Conservation (phyloP, 2,113 vertebrate genomes). For the Acanthisitta chloris region DNA sequence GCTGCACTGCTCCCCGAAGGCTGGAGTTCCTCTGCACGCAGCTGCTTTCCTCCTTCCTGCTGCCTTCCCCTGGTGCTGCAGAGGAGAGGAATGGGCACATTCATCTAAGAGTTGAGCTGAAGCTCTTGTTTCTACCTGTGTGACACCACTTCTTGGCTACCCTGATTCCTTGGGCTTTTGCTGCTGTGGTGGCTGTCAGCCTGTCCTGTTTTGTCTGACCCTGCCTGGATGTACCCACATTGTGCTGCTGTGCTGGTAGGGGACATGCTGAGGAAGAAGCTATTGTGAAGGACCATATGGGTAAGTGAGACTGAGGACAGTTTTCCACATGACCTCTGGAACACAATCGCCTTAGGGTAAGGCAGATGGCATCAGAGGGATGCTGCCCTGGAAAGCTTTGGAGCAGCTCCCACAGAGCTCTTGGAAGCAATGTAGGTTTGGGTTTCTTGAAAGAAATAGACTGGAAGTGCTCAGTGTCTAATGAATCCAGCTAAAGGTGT, state of each 20-base stretch:
- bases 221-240: accelerated
- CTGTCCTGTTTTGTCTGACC: not conserved
- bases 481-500: not conserved
- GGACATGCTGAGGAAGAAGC: not conserved
- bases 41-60: not conserved
- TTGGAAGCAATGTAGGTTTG: not conserved
- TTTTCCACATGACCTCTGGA: not conserved
- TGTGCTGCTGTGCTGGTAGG: not conserved
- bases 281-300: accelerated
- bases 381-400: not conserved
- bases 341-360: not conserved
- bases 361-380: not conserved
- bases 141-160: not conserved
- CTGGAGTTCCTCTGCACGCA: not conserved
- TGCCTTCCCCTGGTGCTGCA: not conserved
- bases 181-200: not conserved
- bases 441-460: not conserved
- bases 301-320: not conserved
- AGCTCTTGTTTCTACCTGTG: not conserved
- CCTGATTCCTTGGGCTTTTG: not conserved
- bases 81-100: not conserved
- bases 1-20: accelerated
- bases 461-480: not conserved
- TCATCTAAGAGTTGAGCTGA: not conserved
- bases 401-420: not conserved